Evolutionary conservation across 2,113 vertebrate species (phyloP), one percentile per base, ranked within the genome.

Genomic region (Brachirus orientalis): DNA sequence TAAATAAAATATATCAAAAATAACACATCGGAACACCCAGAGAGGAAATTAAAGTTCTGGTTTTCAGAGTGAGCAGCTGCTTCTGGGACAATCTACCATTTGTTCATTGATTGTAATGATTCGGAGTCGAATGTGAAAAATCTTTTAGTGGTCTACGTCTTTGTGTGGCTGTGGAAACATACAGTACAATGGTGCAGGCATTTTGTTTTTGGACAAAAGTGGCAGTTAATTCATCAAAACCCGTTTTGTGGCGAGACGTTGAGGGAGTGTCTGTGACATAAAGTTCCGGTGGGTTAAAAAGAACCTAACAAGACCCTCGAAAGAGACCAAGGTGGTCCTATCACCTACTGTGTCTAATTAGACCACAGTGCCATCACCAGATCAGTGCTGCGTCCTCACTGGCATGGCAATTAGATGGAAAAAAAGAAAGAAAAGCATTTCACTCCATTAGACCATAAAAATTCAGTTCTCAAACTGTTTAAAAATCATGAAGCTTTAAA

Each of bases 11-110:
- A 80, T 47, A 60, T 53, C 85, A 83, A 86, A 50, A 90, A 93
- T 72, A 92, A 89, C 72, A 88, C 65, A 85, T 86, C 80, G 90
- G 89, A 85, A 67, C 20, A 78, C 36, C 41, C 18, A 72, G 76
- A 76, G 56, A 40, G 65, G 18, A 68, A 48, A 50, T 57, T n/a
- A 54, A 1, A 69, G 54, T 9, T 28, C 71, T 62, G 65, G 75
- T 53, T 61, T 70, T 80, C 36, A 84, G 72, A 81, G 51, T 72
- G 79, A 84, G 69, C 83, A 67, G 79, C 74, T 57, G 50, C 80
- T 65, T 52, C 38, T 69, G 16, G 22, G 69, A 28, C 20, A 44
- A 63, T 20, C n/a, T 18, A 8, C 19, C 7, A 50, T 65, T 48
- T 69, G 17, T 13, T 62, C 19, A 44, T 45, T 45, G 40, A 64